Evolutionary conservation across 2,888 invertebrate genomes (phyloP).

Genomic region (Ceramica pisi): DNA sequence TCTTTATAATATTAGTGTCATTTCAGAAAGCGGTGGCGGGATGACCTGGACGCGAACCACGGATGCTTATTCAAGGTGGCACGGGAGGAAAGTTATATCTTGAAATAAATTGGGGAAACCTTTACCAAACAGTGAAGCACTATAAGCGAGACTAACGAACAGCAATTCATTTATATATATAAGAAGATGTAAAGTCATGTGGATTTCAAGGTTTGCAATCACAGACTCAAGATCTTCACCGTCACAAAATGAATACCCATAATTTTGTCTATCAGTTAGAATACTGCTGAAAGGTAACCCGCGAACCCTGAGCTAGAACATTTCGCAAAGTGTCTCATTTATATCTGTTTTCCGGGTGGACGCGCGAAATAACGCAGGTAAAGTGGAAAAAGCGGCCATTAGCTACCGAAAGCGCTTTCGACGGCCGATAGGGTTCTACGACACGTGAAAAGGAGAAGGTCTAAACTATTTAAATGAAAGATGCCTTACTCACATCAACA

Average conservation of each 20-base stretch:
- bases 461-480: background rate
- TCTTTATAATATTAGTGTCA: no score
- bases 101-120: no score
- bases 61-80: no score
- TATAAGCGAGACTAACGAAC: no score
- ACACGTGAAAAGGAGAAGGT: conserved; percentile 57
- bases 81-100: no score
- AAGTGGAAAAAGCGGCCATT: conserved; percentile 54
- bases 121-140: no score
- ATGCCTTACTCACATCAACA: background rate
- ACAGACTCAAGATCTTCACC: background rate
- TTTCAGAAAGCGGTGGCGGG: no score
- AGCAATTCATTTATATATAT: no score
- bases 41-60: no score
- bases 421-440: conserved; percentile 76
- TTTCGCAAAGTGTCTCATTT: conserved; percentile 74
- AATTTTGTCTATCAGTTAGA: conserved; percentile 15
- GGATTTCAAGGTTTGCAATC: background rate
- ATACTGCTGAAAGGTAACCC: conserved; percentile 18
- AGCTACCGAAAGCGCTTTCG: conserved; percentile 73
- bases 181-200: no score
- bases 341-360: conserved; percentile 78
- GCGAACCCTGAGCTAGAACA: conserved; percentile 31
- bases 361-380: conserved; percentile 76
- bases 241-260: background rate